phyloP scores from a whole-genome alignment of 2,113 vertebrate genomes.

The Aptenodytes forsteri region DNA sequence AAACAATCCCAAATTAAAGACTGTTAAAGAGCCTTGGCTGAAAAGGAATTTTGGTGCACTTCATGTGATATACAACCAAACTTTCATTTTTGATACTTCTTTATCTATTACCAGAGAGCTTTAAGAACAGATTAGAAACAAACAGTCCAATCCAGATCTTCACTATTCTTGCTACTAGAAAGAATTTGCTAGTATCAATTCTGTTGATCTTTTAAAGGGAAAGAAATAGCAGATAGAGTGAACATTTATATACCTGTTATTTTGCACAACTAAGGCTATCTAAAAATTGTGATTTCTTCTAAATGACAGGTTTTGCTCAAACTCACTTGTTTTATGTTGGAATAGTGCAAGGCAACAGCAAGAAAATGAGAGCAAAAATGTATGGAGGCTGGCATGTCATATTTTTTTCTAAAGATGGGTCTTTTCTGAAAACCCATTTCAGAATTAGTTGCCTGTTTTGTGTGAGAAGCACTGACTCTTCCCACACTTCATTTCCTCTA shows the following conservation, averaged over 20 bases:
- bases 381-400: neutral
- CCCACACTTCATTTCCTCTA: slow-evolving; percentile 57
- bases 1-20: neutral
- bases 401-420: neutral
- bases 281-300: neutral
- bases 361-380: neutral
- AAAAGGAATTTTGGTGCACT: neutral
- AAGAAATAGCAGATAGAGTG: neutral
- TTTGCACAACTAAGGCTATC: neutral
- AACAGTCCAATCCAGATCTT: neutral
- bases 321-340: neutral
- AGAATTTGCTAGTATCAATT: neutral
- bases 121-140: neutral
- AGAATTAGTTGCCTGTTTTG: neutral
- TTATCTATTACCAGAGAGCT: neutral
- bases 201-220: neutral
- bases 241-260: neutral
- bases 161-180: neutral
- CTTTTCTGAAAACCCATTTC: neutral
- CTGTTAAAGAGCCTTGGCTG: neutral
- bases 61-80: neutral
- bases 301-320: neutral
- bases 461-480: slow-evolving; percentile 59
- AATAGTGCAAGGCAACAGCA: neutral
- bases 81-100: neutral